Conservation (phyloP, 2,888 invertebrate species). For the Lithophane socia region DNA sequence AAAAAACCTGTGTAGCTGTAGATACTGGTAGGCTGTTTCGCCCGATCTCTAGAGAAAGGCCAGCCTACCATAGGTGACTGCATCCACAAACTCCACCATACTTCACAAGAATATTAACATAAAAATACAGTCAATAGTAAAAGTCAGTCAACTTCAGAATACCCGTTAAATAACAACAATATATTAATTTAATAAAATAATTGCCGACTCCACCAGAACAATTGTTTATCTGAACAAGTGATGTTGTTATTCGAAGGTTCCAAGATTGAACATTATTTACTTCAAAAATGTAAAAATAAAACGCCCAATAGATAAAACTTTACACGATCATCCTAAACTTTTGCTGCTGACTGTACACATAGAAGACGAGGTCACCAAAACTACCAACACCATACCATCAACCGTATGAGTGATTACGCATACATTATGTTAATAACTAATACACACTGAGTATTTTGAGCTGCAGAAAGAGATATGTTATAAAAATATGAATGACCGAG, state of each 20-base stretch:
- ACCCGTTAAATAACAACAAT: not conserved
- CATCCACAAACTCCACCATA: slow-evolving; percentile 34
- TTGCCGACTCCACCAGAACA: not conserved
- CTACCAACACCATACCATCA: slow-evolving; percentile 64
- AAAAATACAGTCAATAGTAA: slow-evolving; percentile 41
- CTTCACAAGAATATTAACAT: slow-evolving; percentile 44
- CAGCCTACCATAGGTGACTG: not conserved
- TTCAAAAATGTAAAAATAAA: not conserved
- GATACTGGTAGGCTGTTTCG: not conserved
- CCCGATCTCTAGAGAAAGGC: not conserved
- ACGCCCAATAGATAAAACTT: not conserved
- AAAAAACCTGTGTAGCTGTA: not conserved
- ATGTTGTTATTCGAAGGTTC: not conserved
- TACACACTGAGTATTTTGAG: slow-evolving; percentile 40
- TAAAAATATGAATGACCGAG: not conserved
- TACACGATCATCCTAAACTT: not conserved
- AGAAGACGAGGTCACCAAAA: slow-evolving; percentile 67
- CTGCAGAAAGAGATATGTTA: not conserved
- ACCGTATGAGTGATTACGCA: slow-evolving; percentile 76
- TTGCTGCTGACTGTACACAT: slow-evolving; percentile 47
- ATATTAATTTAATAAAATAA: not conserved
- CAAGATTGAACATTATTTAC: not conserved
- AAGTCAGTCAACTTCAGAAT: not conserved
- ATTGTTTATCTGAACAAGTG: not conserved
- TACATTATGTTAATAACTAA: slow-evolving; percentile 52